phyloP scores from a whole-genome alignment of 2,113 vertebrate genomes.

The Benitochromis conjunctus region DNA sequence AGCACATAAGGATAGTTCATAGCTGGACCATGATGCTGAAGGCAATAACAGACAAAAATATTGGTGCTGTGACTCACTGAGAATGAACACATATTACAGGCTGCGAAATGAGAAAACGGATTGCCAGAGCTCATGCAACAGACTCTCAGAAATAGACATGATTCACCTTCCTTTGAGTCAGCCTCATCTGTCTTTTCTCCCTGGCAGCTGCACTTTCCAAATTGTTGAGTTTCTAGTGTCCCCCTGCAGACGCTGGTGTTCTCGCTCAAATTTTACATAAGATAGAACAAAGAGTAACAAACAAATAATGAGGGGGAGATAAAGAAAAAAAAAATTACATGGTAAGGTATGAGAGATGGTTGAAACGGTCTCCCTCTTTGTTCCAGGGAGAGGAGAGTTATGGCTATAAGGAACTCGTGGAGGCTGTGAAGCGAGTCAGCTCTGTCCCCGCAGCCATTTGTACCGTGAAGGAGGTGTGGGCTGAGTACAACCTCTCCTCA shows the following conservation, averaged over 20 bases:
- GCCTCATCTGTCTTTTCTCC: neutral
- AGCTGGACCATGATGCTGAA: slow-evolving; percentile 4
- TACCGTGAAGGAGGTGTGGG: slow-evolving; percentile 72
- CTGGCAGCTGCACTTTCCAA: neutral
- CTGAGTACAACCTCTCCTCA: slow-evolving; percentile 68
- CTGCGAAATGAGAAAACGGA: slow-evolving; percentile 25
- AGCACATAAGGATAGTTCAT: slow-evolving; percentile 32
- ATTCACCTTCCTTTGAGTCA: slow-evolving; percentile 42
- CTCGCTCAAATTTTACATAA: neutral
- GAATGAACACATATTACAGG: slow-evolving; percentile 42
- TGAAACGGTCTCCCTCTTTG: neutral
- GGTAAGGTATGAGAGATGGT: neutral
- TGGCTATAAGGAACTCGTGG: slow-evolving; percentile 68
- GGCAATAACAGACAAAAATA: slow-evolving; percentile 46
- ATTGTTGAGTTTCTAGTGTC: neutral
- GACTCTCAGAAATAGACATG: slow-evolving; percentile 45
- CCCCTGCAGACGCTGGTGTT: neutral
- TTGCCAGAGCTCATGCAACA: slow-evolving; percentile 26
- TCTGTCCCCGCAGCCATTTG: slow-evolving; percentile 80
- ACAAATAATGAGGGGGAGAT: neutral
- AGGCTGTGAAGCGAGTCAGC: slow-evolving; percentile 54
- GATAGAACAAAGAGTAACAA: neutral
- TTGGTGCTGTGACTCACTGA: slow-evolving; percentile 44
- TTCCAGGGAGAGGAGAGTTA: slow-evolving; percentile 74
- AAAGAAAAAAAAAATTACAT: neutral